Conservation (phyloP, 2,113 vertebrate species). For the Cariama cristata region DNA sequence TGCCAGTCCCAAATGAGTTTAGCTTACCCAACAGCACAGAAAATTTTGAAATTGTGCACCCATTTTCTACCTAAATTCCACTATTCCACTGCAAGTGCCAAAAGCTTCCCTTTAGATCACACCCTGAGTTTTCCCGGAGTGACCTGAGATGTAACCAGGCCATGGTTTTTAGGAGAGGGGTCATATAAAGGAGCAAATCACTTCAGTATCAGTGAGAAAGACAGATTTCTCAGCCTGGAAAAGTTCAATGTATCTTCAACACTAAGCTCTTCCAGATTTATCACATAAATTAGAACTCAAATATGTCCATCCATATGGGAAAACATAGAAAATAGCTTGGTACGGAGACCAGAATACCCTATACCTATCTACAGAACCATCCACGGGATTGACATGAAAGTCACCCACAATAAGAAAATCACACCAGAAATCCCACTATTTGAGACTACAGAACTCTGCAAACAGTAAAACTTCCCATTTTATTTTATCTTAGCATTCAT, state of each 20-base stretch:
- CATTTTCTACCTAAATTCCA: not conserved
- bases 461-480: not conserved
- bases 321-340: not conserved
- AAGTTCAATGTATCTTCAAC: not conserved
- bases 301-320: not conserved
- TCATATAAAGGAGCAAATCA: not conserved
- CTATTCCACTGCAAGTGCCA: not conserved
- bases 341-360: not conserved
- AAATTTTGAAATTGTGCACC: not conserved
- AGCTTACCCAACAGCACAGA: not conserved
- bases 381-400: not conserved
- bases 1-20: not conserved
- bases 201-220: not conserved
- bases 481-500: not conserved
- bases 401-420: not conserved
- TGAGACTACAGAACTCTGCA: not conserved
- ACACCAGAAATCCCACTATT: not conserved
- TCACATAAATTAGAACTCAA: not conserved
- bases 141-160: not conserved
- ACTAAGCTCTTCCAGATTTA: not conserved
- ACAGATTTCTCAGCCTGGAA: not conserved
- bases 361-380: not conserved
- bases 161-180: not conserved
- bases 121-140: not conserved
- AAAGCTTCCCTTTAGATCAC: not conserved